Percentiles rank a stretch among this genome's conserved stretches.
Evolutionary conservation across 1,140 invertebrate genomes (phyloP).

Genomic region (Phymorhynchus buccinoides): DNA sequence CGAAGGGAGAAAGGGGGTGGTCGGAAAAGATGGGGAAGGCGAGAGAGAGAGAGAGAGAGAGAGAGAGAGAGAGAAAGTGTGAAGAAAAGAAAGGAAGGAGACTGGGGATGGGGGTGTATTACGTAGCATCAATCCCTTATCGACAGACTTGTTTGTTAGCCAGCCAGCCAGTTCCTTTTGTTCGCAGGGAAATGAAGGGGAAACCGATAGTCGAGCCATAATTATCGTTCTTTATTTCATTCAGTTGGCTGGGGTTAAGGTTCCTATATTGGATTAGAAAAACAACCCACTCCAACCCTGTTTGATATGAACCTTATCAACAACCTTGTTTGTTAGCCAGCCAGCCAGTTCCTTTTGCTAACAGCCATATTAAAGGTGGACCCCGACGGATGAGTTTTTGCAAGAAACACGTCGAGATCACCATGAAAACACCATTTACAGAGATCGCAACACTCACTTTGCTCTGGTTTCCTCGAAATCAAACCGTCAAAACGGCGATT

Average conservation of each 20-base stretch:
- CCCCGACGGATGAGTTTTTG: too few relatives aligned
- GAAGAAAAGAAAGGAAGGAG: too few relatives aligned
- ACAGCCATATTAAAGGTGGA: too few relatives aligned
- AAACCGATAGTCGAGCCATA: neutral
- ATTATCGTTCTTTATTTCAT: neutral
- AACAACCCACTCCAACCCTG: too few relatives aligned
- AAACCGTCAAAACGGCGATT: too few relatives aligned
- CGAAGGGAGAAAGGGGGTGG: neutral
- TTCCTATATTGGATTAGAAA: too few relatives aligned
- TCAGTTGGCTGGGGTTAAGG: too few relatives aligned
- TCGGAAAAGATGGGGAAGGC: neutral
- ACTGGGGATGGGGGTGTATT: neutral
- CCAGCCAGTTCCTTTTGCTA: neutral
- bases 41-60: neutral
- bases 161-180: neutral
- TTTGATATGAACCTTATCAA: too few relatives aligned
- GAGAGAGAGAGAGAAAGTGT: neutral
- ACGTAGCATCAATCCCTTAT: constrained; percentile 12
- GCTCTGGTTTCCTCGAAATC: too few relatives aligned
- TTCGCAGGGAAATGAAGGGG: neutral
- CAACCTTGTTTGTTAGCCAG: constrained; percentile 29
- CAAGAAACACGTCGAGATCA: too few relatives aligned
- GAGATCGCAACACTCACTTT: too few relatives aligned
- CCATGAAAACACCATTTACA: too few relatives aligned
- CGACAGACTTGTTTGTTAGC: constrained; percentile 29